Conservation (phyloP, 2,888 invertebrate genomes). For the Ganaspis brasiliensis region DNA sequence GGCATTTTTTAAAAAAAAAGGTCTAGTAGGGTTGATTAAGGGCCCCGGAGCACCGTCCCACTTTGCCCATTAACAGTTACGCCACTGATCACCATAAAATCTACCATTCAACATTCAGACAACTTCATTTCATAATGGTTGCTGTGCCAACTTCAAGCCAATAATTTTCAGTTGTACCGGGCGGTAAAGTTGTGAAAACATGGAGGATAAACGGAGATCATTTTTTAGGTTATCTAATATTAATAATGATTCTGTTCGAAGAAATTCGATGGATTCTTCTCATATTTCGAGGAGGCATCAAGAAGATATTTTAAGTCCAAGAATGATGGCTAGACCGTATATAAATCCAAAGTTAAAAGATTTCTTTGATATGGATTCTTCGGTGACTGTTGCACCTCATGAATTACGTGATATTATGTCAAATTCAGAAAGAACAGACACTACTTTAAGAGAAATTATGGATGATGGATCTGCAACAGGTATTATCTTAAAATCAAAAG, state of each 20-base stretch:
- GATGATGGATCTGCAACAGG: constrained; percentile 75
- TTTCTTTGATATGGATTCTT: constrained; percentile 56
- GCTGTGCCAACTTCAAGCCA: too few species aligned
- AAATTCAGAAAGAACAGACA: constrained; percentile 67
- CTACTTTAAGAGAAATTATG: constrained; percentile 75
- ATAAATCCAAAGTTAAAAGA: constrained; percentile 53
- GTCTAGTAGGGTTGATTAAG: too few species aligned
- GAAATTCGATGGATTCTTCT: constrained; percentile 20
- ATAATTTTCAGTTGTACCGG: too few species aligned
- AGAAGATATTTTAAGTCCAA: constrained; percentile 52
- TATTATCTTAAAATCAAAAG: constrained; percentile 73
- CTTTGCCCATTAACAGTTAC: too few species aligned
- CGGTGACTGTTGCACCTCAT: constrained; percentile 68
- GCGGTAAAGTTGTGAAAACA: constrained; percentile 21
- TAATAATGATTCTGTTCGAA: constrained; percentile 62
- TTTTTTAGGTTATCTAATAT: constrained; percentile 70
- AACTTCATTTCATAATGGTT: too few species aligned
- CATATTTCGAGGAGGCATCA: neutral
- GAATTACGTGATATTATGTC: constrained; percentile 70
- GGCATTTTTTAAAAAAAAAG: too few species aligned
- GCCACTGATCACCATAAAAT: too few species aligned
- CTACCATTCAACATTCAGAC: too few species aligned
- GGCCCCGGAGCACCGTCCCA: too few species aligned
- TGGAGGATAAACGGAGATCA: constrained; percentile 56
- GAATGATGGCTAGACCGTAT: constrained; percentile 54